Base-by-base conservation (phyloP, 2,113 vertebrate genomes). In the Ibidorhyncha struthersii region DNA sequence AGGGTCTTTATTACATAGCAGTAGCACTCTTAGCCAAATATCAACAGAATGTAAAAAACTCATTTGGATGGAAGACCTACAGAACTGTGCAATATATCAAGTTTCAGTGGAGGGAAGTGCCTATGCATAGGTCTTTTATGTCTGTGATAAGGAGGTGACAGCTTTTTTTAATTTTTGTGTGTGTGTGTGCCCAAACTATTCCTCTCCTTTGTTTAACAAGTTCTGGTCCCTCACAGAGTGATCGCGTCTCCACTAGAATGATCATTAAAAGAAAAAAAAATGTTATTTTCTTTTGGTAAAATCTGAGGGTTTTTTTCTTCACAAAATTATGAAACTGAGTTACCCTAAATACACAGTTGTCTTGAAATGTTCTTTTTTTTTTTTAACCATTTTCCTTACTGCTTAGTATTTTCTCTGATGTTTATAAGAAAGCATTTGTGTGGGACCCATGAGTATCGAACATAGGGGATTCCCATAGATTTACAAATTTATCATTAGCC, bases 11-110 rank as follows among this genome's bases (percentile, higher is more conserved):
- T 34, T 63, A 14, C 8, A 26, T 4, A 63, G 9, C 36, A 83
- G 20, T 41, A 66, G 12, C 10, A 38, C 10, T 56, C 6, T 30
- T 32, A 79, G 7, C 3, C 0, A 3, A 18, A 34, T 2, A 36
- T 32, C 18, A 41, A 23, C 2, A 55, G 25, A 43, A 82, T 16
- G 9, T 18, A 18, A 52, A 78, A 81, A 66, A 5, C 14, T 59
- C 2, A 7, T 50, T 27, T 63, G 8, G 2, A 27, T 6, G 17
- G 14, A 50, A 2, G 1, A 18, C 29, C 12, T 43, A 52, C 9
- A 53, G 38, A 56, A 55, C 10, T 15, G 8, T 52, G 26, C 12
- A 62, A 30, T 50, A 62, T 13, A 73, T 2, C 12, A 56, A 25
- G 12, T 55, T 82, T 41, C 41, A 50, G 47, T 50, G 49, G 49